Percentiles rank a stretch among this genome's conserved stretches.
Evolutionary conservation across 2,888 invertebrate species (phyloP).

Genomic region (Papilio elwesi): DNA sequence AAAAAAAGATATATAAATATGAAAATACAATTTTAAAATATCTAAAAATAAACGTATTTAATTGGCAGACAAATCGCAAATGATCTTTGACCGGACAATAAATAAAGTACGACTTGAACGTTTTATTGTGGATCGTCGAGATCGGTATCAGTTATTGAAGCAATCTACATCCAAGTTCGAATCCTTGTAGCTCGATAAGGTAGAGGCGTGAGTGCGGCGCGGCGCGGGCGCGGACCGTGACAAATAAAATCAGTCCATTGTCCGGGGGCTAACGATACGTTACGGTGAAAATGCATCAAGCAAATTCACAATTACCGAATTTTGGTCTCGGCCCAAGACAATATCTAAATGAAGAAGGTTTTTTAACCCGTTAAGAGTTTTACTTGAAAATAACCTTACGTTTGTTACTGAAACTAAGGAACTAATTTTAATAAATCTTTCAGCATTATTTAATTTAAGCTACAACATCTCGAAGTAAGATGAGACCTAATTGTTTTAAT

Average conservation of each 20-base stretch:
- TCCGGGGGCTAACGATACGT: constrained; percentile 67
- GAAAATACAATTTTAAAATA: neutral
- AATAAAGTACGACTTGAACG: constrained; percentile 30
- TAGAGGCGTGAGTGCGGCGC: constrained; percentile 20
- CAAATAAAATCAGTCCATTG: constrained; percentile 73
- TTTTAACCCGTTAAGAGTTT: neutral
- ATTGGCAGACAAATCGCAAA: constrained; percentile 9
- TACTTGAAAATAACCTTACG: neutral
- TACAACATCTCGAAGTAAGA: no score
- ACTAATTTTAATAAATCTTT: no score
- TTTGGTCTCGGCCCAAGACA: neutral
- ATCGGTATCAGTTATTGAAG: constrained; percentile 37
- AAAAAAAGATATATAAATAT: no score
- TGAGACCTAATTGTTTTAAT: no score
- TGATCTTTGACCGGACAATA: constrained; percentile 31
- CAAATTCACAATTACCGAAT: constrained; percentile 8
- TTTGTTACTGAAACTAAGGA: no score
- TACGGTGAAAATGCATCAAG: constrained; percentile 45
- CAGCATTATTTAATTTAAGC: no score
- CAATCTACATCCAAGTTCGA: constrained; percentile 29
- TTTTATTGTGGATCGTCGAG: constrained; percentile 41
- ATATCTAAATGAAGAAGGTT: neutral
- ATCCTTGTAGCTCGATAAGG: constrained; percentile 19
- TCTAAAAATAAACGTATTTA: constrained; percentile 20
- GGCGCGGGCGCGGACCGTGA: constrained; percentile 59